These are phyloP conservation scores for Puma concolor DNA, from an alignment of 2,113 vertebrate genomes.

Conservation along the genomic window DNA sequence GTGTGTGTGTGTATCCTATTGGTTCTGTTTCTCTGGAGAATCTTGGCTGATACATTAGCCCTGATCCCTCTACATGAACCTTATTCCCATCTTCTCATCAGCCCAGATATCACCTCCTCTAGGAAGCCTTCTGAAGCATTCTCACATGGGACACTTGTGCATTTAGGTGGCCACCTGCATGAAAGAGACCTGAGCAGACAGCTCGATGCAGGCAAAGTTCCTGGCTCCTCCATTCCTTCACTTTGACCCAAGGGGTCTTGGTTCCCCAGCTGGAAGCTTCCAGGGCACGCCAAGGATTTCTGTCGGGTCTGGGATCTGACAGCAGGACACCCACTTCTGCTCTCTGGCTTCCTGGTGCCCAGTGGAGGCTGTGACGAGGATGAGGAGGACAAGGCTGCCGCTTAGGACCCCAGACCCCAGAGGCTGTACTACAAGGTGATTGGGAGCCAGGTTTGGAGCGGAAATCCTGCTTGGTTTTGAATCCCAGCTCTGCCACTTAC, in stretches of 20 bases:
- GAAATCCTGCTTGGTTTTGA: background rate
- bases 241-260: background rate
- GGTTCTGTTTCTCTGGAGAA: background rate
- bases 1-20: background rate
- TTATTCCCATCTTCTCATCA: background rate
- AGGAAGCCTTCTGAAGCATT: background rate
- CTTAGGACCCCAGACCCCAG: background rate
- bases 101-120: background rate
- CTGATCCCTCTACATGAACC: background rate
- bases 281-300: background rate
- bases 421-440: accelerated
- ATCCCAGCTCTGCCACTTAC: background rate
- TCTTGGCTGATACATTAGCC: background rate
- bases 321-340: background rate
- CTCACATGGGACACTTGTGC: background rate
- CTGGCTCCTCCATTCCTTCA: background rate
- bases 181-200: background rate
- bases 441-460: background rate
- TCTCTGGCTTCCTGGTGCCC: background rate
- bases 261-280: background rate
- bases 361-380: background rate
- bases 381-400: background rate
- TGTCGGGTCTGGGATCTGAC: background rate
- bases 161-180: background rate
- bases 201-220: background rate